phyloP scores from a whole-genome alignment of 2,888 invertebrate species.

The Spisula solida region DNA sequence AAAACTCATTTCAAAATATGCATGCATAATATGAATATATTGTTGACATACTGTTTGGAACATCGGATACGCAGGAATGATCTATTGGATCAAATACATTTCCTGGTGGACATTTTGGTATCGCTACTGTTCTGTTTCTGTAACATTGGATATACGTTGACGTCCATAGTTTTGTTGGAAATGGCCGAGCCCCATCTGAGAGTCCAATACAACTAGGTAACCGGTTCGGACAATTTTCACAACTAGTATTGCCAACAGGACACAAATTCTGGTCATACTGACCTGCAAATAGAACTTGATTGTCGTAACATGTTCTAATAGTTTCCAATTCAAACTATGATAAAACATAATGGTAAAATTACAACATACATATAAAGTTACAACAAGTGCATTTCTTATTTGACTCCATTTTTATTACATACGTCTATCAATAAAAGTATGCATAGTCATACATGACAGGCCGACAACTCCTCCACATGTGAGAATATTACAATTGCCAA shows the following conservation, averaged over 20 bases:
- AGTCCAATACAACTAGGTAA: conserved; percentile 71
- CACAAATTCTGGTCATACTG: conserved; percentile 71
- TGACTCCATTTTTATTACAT: too few species aligned
- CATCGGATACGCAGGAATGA: conserved; percentile 52
- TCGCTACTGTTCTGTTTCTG: conserved; percentile 65
- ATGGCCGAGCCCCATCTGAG: conserved; percentile 62
- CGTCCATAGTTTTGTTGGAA: conserved; percentile 69
- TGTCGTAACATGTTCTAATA: too few species aligned
- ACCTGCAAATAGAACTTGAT: conserved; percentile 52
- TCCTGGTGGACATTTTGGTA: conserved; percentile 58
- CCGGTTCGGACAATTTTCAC: conserved; percentile 60
- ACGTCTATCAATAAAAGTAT: too few species aligned
- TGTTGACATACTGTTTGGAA: conserved; percentile 52
- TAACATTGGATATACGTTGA: conserved; percentile 66
- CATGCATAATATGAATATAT: not conserved
- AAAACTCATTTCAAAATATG: too few species aligned
- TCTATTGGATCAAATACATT: conserved; percentile 61
- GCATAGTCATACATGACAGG: too few species aligned
- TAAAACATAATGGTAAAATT: too few species aligned
- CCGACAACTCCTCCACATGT: too few species aligned
- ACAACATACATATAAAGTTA: too few species aligned
- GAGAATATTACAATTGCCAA: too few species aligned
- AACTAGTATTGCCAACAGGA: conserved; percentile 38
- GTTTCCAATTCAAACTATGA: too few species aligned
- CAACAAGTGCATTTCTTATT: too few species aligned